Conservation (phyloP, 2,113 vertebrate species). For the Catharus bicknelli region DNA sequence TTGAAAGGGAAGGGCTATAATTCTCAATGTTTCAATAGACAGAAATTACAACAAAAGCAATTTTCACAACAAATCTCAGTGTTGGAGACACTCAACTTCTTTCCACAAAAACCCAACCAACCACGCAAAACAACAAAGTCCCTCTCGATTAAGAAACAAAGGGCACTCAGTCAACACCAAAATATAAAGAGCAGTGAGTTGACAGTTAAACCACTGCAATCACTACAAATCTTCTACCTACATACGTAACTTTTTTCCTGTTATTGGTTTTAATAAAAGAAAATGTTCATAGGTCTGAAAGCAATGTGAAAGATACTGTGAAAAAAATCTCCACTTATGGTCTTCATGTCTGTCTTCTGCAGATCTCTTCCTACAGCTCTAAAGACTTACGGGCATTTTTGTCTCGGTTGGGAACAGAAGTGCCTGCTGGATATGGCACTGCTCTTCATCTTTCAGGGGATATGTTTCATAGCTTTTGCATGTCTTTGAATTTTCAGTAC, state of each 20-base stretch:
- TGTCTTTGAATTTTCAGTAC: background rate
- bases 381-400: background rate
- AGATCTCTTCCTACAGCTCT: background rate
- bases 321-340: background rate
- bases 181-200: background rate
- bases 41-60: background rate
- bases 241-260: background rate
- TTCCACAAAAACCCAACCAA: background rate
- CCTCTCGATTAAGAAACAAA: background rate
- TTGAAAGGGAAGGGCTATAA: background rate
- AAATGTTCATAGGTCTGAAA: background rate
- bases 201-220: background rate
- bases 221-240: background rate
- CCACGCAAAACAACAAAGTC: background rate
- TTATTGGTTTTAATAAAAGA: background rate
- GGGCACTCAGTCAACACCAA: background rate
- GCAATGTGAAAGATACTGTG: background rate
- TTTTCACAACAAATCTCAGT: background rate
- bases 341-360: background rate
- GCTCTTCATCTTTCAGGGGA: background rate
- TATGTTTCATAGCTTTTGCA: background rate
- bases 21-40: background rate
- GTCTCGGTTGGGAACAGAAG: background rate
- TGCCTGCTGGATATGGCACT: background rate
- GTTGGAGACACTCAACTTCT: slow-evolving; percentile 42